phyloP scores from a whole-genome alignment of 2,888 invertebrate species.

The Anodontia alba region DNA sequence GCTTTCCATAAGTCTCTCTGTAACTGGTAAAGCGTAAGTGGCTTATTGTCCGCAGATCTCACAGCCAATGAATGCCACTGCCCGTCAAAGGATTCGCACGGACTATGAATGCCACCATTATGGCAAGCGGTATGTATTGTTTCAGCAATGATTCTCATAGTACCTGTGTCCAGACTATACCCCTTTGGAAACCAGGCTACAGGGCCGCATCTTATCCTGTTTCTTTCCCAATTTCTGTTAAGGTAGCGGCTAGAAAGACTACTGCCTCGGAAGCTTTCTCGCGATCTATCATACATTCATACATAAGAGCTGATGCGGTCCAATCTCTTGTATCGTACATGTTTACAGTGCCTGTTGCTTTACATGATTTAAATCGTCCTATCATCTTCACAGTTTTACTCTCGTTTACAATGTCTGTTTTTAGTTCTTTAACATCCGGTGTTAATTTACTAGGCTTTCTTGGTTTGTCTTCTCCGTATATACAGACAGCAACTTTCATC shows the following conservation, averaged over 20 bases:
- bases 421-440: not conserved
- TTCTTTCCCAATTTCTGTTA: conserved; percentile 44
- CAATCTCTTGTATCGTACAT: no score
- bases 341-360: no score
- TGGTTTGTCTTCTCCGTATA: not conserved
- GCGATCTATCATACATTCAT: no score
- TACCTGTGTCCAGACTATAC: conserved; percentile 23
- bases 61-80: conserved; percentile 40
- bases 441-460: not conserved
- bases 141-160: conserved; percentile 27
- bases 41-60: not conserved
- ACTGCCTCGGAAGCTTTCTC: conserved; percentile 48
- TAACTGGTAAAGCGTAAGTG: conserved; percentile 31
- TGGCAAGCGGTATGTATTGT: conserved; percentile 19
- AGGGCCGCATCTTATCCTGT: conserved; percentile 30
- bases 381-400: not conserved
- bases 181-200: conserved; percentile 41
- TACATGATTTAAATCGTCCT: not conserved
- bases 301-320: no score
- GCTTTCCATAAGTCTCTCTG: conserved; percentile 42
- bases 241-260: conserved; percentile 44
- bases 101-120: conserved; percentile 28
- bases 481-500: not conserved
- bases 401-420: not conserved
- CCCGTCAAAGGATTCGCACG: conserved; percentile 35